Conservation (phyloP, 2,113 vertebrate species). For the Myodes glareolus region DNA sequence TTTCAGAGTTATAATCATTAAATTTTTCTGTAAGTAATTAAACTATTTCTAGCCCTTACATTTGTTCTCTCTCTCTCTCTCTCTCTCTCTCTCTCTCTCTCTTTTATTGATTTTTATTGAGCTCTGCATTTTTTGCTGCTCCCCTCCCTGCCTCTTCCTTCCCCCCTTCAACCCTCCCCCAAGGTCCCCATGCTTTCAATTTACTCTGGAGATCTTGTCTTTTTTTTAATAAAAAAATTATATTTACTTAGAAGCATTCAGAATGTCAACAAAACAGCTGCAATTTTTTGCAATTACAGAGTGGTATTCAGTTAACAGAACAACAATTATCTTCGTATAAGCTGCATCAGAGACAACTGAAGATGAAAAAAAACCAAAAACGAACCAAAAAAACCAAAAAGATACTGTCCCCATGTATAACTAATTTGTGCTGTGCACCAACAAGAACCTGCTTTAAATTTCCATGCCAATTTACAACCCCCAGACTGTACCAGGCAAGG, state of each 20-base stretch:
- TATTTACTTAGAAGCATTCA: slow-evolving; percentile 99
- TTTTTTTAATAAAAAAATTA: slow-evolving; percentile 84
- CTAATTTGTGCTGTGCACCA: slow-evolving; percentile 93
- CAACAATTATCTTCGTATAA: too few relatives aligned
- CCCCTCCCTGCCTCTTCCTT: too few relatives aligned
- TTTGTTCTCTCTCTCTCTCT: not conserved
- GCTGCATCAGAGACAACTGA: too few relatives aligned
- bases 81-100: too few relatives aligned
- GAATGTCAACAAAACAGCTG: slow-evolving; percentile 97
- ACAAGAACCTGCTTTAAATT: slow-evolving; percentile 90
- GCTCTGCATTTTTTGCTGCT: too few relatives aligned
- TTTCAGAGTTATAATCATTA: slow-evolving; percentile 58
- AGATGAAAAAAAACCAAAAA: too few relatives aligned
- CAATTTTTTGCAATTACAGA: too few relatives aligned
- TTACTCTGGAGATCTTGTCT: not conserved
- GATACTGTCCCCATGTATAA: slow-evolving; percentile 87
- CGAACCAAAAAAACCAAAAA: too few relatives aligned
- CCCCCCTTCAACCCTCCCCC: too few relatives aligned
- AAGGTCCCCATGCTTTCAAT: too few relatives aligned
- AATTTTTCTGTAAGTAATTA: slow-evolving; percentile 10
- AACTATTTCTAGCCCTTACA: slow-evolving; percentile 9
- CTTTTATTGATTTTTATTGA: too few relatives aligned
- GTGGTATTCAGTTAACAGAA: too few relatives aligned
- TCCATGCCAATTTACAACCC: slow-evolving; percentile 90
- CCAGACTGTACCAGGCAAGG: slow-evolving; percentile 93